Percentiles rank a stretch among this genome's conserved stretches.
Evolutionary conservation across 2,113 vertebrate genomes (phyloP).

Genomic region (Petromus typicus): DNA sequence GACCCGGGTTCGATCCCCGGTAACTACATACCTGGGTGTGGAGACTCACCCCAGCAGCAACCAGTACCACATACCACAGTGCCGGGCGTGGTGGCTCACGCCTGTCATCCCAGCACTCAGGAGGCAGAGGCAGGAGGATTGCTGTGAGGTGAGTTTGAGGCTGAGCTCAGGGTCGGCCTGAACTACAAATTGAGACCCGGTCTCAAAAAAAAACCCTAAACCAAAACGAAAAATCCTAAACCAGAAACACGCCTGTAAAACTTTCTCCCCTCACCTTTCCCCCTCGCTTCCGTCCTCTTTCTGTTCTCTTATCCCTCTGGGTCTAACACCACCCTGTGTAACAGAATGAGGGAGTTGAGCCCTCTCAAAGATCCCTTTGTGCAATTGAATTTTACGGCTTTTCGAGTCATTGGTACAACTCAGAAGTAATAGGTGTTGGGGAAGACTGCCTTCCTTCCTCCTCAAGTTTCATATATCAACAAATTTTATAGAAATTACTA

Average conservation of each 20-base stretch:
- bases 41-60: too few relatives aligned
- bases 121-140: too few relatives aligned
- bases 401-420: not conserved
- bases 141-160: too few relatives aligned
- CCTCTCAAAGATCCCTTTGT: not conserved
- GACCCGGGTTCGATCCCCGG: too few relatives aligned
- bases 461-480: not conserved
- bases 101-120: too few relatives aligned
- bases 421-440: not conserved
- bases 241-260: conserved; percentile 11
- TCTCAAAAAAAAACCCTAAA: too few relatives aligned
- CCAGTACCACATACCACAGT: too few relatives aligned
- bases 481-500: not conserved
- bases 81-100: too few relatives aligned
- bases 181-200: too few relatives aligned
- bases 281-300: not conserved
- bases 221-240: conserved; percentile 58
- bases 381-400: not conserved
- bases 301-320: not conserved
- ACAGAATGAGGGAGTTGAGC: not conserved
- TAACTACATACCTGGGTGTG: too few relatives aligned
- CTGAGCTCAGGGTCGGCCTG: too few relatives aligned
- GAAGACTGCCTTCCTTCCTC: not conserved
- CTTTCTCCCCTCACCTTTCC: not conserved
- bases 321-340: not conserved